Evolutionary conservation across 2,113 vertebrate species (phyloP), one percentile per base, ranked within the genome.

Genomic region (Hippocampus abdominalis): DNA sequence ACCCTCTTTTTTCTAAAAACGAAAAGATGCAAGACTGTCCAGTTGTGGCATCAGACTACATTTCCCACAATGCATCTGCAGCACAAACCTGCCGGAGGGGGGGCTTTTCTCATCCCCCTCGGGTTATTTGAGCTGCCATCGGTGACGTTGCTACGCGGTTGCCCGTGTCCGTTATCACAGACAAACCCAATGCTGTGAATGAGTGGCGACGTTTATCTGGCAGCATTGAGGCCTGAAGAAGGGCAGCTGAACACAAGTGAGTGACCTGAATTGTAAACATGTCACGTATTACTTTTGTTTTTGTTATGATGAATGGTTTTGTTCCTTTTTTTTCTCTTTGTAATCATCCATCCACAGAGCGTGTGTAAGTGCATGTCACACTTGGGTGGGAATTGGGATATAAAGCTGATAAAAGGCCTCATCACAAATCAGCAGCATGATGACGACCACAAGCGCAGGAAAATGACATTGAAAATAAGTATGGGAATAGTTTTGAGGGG

Each of bases 131-230:
- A 10, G n/a, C 3, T 9, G n/a, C n/a, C 49, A 53, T 10, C 7
- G 21, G 49, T 54, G 49, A 18, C 20, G 18, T 51, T 51, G 49
- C 49, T 23, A 9, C 42, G 51, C 59, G 56, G 21, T 70, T 71
- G 27, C 25, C 42, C n/a, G 51, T 68, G 68, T 81, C 70, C 65
- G 36, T 82, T 83, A 63, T 70, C 32, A 56, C 73, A 66, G 54
- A 77, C 82, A 51, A 65, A 84, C 78, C 81, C 74, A 82, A 86
- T 75, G 88, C 89, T 91, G 89, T 91, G 89, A 89, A 88, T 80
- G 76, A 88, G 79, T 70, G 77, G 68, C 70, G 74, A 75, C 49
- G 68, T 80, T 71, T 81, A 74, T 77, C 67, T 49, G 71, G 84
- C 84, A 84, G 69, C 69, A 76, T 57, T 57, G 54, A 61, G 29